Percentiles rank a stretch among this genome's conserved stretches.
Conservation (phyloP, 2,797 vertebrate species). For the Bovichtus diacanthus region DNA sequence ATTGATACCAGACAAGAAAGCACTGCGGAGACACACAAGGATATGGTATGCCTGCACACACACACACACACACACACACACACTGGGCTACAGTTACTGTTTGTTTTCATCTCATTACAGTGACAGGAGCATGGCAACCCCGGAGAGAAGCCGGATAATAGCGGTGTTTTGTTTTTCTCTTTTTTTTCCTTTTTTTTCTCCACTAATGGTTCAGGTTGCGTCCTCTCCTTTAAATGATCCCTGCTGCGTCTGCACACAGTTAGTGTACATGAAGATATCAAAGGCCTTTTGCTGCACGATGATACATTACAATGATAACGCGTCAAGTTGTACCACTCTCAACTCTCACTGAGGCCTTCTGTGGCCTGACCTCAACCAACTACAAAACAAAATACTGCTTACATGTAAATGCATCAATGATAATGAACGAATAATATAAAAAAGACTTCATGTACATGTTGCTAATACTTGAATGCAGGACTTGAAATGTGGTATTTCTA, state of each 20-base stretch:
- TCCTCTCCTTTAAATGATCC: slow-evolving; percentile 33
- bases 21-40: slow-evolving; percentile 41
- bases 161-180: slow-evolving; percentile 47
- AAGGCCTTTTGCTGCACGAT: slow-evolving; percentile 17
- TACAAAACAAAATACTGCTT: no score
- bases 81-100: slow-evolving; percentile 62
- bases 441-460: no score
- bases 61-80: slow-evolving; percentile 19
- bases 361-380: no score
- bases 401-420: no score
- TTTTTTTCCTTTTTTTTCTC: slow-evolving; percentile 6
- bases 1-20: slow-evolving; percentile 66
- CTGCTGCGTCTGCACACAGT: slow-evolving; percentile 10
- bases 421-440: no score
- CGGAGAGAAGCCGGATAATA: slow-evolving; percentile 62
- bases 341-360: no score
- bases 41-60: slow-evolving; percentile 37
- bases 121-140: slow-evolving; percentile 66
- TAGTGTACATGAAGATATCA: neutral
- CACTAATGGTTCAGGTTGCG: slow-evolving; percentile 39
- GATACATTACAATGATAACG: slow-evolving; percentile 8
- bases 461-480: no score
- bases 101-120: slow-evolving; percentile 76
- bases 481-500: no score
- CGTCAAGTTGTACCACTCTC: neutral